These are phyloP conservation scores for Phyllotreta cruciferae DNA, from an alignment of 2,888 invertebrate genomes.

Conservation along the genomic window DNA sequence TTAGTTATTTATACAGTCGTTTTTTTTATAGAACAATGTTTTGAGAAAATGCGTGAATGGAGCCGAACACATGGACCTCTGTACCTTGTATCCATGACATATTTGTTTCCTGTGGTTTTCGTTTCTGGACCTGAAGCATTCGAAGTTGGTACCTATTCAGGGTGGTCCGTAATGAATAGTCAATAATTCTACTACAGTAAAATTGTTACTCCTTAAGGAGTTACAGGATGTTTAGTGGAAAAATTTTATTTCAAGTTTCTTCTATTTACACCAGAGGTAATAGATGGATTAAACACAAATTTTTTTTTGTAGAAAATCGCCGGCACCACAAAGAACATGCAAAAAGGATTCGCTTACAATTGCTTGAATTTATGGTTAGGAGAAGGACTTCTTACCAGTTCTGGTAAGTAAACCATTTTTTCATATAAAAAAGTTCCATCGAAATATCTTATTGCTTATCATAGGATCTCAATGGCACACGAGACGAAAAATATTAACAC, in stretches of 20 bases:
- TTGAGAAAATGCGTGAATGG: slow-evolving; percentile 27
- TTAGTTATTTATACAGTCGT: too few relatives aligned
- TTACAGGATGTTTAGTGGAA: too few relatives aligned
- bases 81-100: slow-evolving; percentile 16
- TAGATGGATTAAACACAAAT: too few relatives aligned
- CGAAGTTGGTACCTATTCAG: slow-evolving; percentile 28
- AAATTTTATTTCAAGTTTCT: too few relatives aligned
- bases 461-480: slow-evolving; percentile 45
- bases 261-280: too few relatives aligned
- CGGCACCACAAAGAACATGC: slow-evolving; percentile 33
- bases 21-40: slow-evolving; percentile 29
- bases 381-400: slow-evolving; percentile 36
- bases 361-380: slow-evolving; percentile 36
- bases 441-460: slow-evolving; percentile 14
- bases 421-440: neutral
- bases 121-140: slow-evolving; percentile 34
- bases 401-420: slow-evolving; percentile 31
- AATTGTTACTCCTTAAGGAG: too few relatives aligned
- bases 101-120: slow-evolving; percentile 18
- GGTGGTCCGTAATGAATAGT: too few relatives aligned
- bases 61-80: slow-evolving; percentile 31
- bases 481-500: slow-evolving; percentile 47
- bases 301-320: slow-evolving; percentile 34
- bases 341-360: slow-evolving; percentile 30
- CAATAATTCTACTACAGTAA: too few relatives aligned